A percentile compares a stretch with the other conserved stretches of the same genome.
phyloP scores from a whole-genome alignment of 2,888 invertebrate species.

The Orchesella flavescens region DNA sequence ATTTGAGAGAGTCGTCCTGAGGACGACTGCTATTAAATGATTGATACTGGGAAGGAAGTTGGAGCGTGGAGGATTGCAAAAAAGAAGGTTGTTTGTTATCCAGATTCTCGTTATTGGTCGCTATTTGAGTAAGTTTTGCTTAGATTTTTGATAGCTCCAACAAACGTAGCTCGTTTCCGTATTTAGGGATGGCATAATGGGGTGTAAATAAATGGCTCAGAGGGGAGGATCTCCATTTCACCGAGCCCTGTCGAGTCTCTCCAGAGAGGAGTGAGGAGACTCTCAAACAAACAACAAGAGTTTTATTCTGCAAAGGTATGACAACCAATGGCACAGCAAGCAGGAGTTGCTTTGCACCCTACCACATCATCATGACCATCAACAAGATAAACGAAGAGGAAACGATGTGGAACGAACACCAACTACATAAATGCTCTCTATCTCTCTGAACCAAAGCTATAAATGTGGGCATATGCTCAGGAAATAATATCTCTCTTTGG shows the following conservation, averaged over 20 bases:
- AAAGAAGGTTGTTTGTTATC: background rate
- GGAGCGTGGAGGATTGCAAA: background rate
- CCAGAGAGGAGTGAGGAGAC: slow-evolving; percentile 14
- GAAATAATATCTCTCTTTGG: no score
- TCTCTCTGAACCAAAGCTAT: no score
- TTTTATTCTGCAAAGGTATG: background rate
- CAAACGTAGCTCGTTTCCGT: slow-evolving; percentile 4
- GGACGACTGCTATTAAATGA: background rate
- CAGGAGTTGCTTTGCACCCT: background rate
- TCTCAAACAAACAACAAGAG: background rate
- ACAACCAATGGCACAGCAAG: background rate
- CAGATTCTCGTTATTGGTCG: slow-evolving; percentile 58
- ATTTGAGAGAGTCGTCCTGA: background rate
- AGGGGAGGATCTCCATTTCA: slow-evolving; percentile 43
- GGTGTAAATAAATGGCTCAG: slow-evolving; percentile 30
- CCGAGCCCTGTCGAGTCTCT: background rate
- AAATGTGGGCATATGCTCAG: no score
- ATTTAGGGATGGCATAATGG: slow-evolving; percentile 43
- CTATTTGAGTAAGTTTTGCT: slow-evolving; percentile 1
- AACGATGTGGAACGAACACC: slow-evolving; percentile 47
- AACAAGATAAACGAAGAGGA: slow-evolving; percentile 53
- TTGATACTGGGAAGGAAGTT: background rate
- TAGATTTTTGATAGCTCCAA: background rate
- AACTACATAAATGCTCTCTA: slow-evolving; percentile 17
- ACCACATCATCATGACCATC: slow-evolving; percentile 45